Evolutionary conservation across 1,140 invertebrate genomes (phyloP).

Genomic region (Solenopsis fugax): DNA sequence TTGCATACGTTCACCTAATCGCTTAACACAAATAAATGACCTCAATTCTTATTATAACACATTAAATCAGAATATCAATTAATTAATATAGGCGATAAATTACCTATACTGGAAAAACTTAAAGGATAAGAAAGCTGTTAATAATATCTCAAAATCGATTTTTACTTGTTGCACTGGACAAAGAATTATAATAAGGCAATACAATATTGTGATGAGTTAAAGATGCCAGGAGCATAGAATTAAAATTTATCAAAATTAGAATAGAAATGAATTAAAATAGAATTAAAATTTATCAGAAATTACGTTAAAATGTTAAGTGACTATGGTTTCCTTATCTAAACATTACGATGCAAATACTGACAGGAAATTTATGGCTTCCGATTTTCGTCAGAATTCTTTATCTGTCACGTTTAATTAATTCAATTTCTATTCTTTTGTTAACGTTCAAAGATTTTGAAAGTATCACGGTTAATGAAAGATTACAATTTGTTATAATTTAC

Average conservation of each 20-base stretch:
- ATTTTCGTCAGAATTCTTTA: not conserved
- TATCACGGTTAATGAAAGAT: not conserved
- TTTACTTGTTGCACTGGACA: conserved; percentile 2
- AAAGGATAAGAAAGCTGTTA: not conserved
- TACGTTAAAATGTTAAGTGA: not conserved
- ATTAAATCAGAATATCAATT: not conserved
- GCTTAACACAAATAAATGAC: conserved; percentile 13
- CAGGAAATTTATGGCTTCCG: not conserved
- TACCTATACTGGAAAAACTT: conserved; percentile 1
- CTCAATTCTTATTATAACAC: not conserved
- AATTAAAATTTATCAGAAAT: conserved; percentile 24
- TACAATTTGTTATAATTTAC: conserved; percentile 69
- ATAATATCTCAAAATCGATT: conserved; percentile 15
- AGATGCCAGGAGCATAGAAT: not conserved
- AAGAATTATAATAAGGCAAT: conserved; percentile 21
- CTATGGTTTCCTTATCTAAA: not conserved
- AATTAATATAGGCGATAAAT: conserved; percentile 7
- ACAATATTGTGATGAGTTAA: not conserved
- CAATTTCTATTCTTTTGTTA: not conserved
- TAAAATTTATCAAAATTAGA: not conserved
- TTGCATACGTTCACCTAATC: not conserved
- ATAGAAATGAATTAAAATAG: too few species aligned
- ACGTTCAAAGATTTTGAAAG: not conserved
- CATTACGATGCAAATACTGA: not conserved
- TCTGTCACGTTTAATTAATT: not conserved